Evolutionary conservation across 1,140 invertebrate species (phyloP).

Genomic region (Euwallacea fornicatus): DNA sequence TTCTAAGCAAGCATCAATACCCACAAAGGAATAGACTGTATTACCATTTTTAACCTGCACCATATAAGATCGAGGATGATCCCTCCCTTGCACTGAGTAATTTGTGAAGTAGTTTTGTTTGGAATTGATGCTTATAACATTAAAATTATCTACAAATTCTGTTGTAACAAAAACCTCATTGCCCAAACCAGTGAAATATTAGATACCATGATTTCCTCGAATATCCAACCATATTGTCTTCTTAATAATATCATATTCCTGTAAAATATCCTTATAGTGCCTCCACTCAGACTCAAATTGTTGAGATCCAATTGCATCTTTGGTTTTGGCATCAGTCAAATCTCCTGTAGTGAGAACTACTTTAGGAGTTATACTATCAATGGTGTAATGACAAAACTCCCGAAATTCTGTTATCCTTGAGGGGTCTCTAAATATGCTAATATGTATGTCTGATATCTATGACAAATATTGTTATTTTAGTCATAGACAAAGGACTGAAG

Average conservation of each 20-base stretch:
- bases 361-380: constrained; percentile 74
- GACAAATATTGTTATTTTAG: background rate
- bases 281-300: constrained; percentile 87
- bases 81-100: constrained; percentile 78
- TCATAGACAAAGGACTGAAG: background rate
- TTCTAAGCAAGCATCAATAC: constrained; percentile 83
- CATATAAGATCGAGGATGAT: constrained; percentile 74
- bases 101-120: constrained; percentile 77
- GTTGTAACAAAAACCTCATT: too few species aligned
- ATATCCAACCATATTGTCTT: constrained; percentile 87
- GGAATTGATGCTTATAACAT: constrained; percentile 70
- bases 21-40: constrained; percentile 77
- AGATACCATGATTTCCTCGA: constrained; percentile 90
- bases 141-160: constrained; percentile 81
- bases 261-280: constrained; percentile 73
- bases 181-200: too few species aligned
- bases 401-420: constrained; percentile 74
- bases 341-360: constrained; percentile 86
- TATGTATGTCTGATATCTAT: constrained; percentile 86
- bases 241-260: constrained; percentile 66
- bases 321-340: constrained; percentile 85
- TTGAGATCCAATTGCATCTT: constrained; percentile 75
- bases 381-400: constrained; percentile 77
- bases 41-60: constrained; percentile 63
- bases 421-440: constrained; percentile 81